Evolutionary conservation across 2,888 invertebrate genomes (phyloP), one percentile per base, ranked within the genome.

Genomic region (Eucera pruinosa): DNA sequence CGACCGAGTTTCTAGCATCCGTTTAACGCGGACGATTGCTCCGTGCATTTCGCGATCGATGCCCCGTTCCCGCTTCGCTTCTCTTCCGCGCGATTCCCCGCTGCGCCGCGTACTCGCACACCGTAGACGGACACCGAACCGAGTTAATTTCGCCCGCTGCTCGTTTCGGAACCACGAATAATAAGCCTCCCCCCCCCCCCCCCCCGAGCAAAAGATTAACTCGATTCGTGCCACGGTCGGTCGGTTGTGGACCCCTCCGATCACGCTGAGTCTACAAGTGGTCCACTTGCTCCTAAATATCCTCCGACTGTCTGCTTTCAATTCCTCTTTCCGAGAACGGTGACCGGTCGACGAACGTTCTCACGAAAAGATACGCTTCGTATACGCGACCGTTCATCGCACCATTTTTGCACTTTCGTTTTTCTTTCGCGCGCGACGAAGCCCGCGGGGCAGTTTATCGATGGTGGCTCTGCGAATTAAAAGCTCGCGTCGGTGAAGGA

Each of bases 1-100:
- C 70, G 81, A 47, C 83, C 79, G 81, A 81, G 80, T 74, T 78
- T 82, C 69, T 61, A 69, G 45, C 33, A 57, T 70, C 61, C 52
- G 50, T 48, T 43, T 33, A 27, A 65, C 67, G 66, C 72, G 58
- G 41, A 69, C 65, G 58, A 64, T 81, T 64, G 48, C 64, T 36
- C 50, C 65, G 68, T 47, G 50, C 48, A 48, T 41, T 47, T 6
- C 41, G 48, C 58, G 43, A 55, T 67, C 70, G 75, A 76, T 68
- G 45, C 41, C 23, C 36, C 48, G n/a, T 43, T 41, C 41, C 30
- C 50, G 0, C 9, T 33, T n/a, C n/a, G n/a, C n/a, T n/a, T n/a
- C n/a, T n/a, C n/a, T n/a, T n/a, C n/a, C n/a, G 7, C 23, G 11
- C 45, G 0, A 48, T 54, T 52, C 33, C 23, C 3, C 7, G 25